A percentile compares a stretch with the other conserved stretches of the same genome.
Evolutionary conservation across 1,140 invertebrate species (phyloP).

Genomic region (Aphaenogaster floridana): DNA sequence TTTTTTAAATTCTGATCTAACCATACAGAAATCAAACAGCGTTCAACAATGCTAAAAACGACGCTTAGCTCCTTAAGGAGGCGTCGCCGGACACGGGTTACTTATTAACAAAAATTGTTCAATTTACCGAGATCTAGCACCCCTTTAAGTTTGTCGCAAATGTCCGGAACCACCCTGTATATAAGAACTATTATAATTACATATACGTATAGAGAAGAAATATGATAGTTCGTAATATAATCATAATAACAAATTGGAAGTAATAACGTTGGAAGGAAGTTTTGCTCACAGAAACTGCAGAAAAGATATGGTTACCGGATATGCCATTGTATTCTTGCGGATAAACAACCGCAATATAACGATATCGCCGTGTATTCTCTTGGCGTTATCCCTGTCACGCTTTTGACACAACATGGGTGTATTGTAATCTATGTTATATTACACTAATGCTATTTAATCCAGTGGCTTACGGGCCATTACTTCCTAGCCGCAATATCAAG

Average conservation of each 20-base stretch:
- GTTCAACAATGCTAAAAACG: no score
- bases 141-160: no score
- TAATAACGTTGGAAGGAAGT: background rate
- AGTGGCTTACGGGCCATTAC: background rate
- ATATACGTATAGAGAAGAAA: background rate
- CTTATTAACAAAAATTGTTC: no score
- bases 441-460: slow-evolving; percentile 31
- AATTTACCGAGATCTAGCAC: no score
- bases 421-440: slow-evolving; percentile 9
- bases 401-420: background rate
- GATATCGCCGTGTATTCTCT: slow-evolving; percentile 15
- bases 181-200: background rate
- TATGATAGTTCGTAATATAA: background rate
- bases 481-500: slow-evolving; percentile 3
- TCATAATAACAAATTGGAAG: background rate
- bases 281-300: background rate
- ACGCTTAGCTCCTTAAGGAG: no score
- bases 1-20: no score
- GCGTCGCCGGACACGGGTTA: no score
- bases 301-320: background rate
- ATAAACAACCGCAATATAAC: background rate
- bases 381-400: background rate
- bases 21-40: no score
- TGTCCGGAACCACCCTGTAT: no score
- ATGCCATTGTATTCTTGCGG: background rate